These are phyloP conservation scores for Drosophila carrolli DNA, from an alignment of 1,140 invertebrate genomes.

Conservation along the genomic window DNA sequence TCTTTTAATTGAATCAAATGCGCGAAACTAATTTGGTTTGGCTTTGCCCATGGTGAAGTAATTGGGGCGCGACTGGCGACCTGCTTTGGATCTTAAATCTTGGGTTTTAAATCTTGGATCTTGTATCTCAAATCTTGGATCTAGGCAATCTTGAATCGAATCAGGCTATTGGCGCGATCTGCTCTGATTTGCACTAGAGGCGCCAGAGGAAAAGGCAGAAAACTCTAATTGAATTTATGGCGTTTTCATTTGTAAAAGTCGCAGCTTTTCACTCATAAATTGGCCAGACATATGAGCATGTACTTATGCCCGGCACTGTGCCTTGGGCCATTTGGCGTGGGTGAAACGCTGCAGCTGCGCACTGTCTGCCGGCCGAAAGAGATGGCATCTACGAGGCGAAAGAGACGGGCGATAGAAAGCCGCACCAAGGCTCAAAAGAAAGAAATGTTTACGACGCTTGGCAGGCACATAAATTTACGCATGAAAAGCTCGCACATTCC, in stretches of 20 bases:
- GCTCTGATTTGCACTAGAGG: slow-evolving; percentile 69
- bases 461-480: slow-evolving; percentile 80
- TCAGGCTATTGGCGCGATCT: slow-evolving; percentile 40
- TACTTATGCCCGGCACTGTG: slow-evolving; percentile 32
- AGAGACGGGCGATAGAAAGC: slow-evolving; percentile 58
- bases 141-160: slow-evolving; percentile 10
- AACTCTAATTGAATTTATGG: slow-evolving; percentile 79
- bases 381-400: not conserved
- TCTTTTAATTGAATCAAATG: slow-evolving; percentile 72
- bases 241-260: slow-evolving; percentile 71
- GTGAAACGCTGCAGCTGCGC: slow-evolving; percentile 79
- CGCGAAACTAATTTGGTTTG: slow-evolving; percentile 76
- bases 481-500: slow-evolving; percentile 72
- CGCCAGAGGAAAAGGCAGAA: slow-evolving; percentile 29
- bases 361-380: slow-evolving; percentile 15
- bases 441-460: slow-evolving; percentile 79
- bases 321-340: slow-evolving; percentile 69
- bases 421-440: slow-evolving; percentile 50
- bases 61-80: slow-evolving; percentile 67
- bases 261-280: slow-evolving; percentile 78
- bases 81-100: slow-evolving; percentile 23
- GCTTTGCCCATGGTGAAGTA: slow-evolving; percentile 39
- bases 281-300: slow-evolving; percentile 59
- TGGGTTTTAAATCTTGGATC: slow-evolving; percentile 1
- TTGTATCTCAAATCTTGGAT: slow-evolving; percentile 4